Percentiles rank a stretch among this genome's conserved stretches.
Evolutionary conservation across 2,888 invertebrate species (phyloP).

Genomic region (Corbicula japonica): DNA sequence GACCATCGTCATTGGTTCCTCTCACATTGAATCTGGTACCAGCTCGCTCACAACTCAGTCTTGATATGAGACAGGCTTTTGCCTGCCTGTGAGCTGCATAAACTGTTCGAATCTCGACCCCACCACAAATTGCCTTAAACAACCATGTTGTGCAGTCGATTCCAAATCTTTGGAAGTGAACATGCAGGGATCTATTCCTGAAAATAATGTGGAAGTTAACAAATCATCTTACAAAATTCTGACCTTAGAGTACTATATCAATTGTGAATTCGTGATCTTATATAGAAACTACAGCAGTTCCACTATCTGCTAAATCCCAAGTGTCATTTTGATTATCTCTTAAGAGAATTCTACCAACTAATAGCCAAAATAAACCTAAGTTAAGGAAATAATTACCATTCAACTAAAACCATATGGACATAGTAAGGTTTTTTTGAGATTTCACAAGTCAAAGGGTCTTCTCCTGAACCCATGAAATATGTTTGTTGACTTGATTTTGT

Average conservation of each 20-base stretch:
- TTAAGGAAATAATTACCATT: too few relatives aligned
- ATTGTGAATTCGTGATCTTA: background rate
- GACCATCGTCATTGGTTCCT: conserved; percentile 99
- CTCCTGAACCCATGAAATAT: too few relatives aligned
- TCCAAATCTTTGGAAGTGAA: conserved; percentile 96
- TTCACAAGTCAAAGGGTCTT: too few relatives aligned
- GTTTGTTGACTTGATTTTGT: too few relatives aligned
- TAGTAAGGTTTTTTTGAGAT: too few relatives aligned
- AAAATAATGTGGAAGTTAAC: background rate
- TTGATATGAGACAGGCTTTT: conserved; percentile 95
- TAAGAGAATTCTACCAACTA: too few relatives aligned
- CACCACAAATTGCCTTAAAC: conserved; percentile 98
- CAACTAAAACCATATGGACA: too few relatives aligned
- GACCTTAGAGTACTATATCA: too few relatives aligned
- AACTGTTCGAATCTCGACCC: conserved; percentile 98
- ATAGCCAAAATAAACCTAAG: too few relatives aligned
- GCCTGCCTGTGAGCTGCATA: conserved; percentile 98
- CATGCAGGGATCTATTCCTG: conserved; percentile 97
- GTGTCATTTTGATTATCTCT: too few relatives aligned
- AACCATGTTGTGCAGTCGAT: conserved; percentile 97
- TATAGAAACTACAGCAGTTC: too few relatives aligned
- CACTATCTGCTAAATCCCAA: too few relatives aligned
- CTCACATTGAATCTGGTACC: conserved; percentile 99
- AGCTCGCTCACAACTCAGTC: conserved; percentile 98
- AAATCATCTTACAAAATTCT: background rate